phyloP scores from a whole-genome alignment of 2,888 invertebrate genomes.

The Mantis religiosa region DNA sequence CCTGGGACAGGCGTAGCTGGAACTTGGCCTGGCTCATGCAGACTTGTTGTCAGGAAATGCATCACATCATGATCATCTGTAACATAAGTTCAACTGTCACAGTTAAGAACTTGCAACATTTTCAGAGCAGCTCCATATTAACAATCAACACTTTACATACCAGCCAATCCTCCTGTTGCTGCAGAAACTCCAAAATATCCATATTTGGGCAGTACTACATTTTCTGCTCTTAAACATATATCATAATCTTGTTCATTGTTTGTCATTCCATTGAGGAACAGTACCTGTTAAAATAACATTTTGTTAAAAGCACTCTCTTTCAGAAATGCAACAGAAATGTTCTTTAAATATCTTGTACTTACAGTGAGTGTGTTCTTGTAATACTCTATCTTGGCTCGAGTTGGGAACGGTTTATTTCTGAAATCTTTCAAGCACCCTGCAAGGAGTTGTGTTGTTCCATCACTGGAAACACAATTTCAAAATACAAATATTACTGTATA shows the following conservation, averaged over 20 bases:
- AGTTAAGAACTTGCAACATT: background rate
- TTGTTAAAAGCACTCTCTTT: background rate
- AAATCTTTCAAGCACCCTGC: constrained; percentile 95
- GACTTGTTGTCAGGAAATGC: constrained; percentile 82
- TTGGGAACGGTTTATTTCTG: constrained; percentile 96
- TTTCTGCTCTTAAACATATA: constrained; percentile 88
- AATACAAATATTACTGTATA: constrained; percentile 4
- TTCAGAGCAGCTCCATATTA: background rate
- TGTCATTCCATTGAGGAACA: constrained; percentile 93
- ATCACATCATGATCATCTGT: constrained; percentile 96
- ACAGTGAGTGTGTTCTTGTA: constrained; percentile 87
- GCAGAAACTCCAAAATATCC: constrained; percentile 94
- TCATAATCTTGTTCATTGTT: constrained; percentile 92
- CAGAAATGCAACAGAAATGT: background rate
- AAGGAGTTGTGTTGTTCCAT: constrained; percentile 82
- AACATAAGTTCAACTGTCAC: constrained; percentile 40
- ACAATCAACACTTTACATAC: constrained; percentile 39
- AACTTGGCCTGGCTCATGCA: constrained; percentile 60
- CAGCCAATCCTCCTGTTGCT: constrained; percentile 77
- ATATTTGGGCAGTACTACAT: constrained; percentile 77
- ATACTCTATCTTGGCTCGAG: constrained; percentile 87
- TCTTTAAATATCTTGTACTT: constrained; percentile 36
- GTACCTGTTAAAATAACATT: constrained; percentile 48
- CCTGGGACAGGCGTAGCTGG: constrained; percentile 37
- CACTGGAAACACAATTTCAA: constrained; percentile 53